These are phyloP conservation scores for Picus viridis DNA, from an alignment of 2,797 vertebrate species.

Conservation along the genomic window DNA sequence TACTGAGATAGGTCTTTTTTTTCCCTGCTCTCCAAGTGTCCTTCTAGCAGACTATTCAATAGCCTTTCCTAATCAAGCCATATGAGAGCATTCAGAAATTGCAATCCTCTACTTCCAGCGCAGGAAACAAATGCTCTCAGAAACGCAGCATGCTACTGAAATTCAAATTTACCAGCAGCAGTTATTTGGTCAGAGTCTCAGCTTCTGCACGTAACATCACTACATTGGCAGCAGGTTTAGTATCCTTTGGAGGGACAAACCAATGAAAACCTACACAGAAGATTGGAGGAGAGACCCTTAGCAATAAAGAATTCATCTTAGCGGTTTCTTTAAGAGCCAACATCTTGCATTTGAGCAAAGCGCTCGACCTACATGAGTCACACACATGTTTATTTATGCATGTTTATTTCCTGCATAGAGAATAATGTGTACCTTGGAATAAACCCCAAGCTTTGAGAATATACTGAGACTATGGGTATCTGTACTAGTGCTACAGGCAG, in stretches of 20 bases:
- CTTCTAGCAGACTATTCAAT: neutral
- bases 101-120: neutral
- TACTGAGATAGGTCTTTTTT: neutral
- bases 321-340: conserved; percentile 33
- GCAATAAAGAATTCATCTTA: neutral
- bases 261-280: neutral
- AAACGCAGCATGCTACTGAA: neutral
- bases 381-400: conserved; percentile 50
- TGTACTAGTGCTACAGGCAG: conserved; percentile 16
- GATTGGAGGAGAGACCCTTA: neutral
- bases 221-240: neutral
- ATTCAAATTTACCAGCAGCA: neutral
- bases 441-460: conserved; percentile 46
- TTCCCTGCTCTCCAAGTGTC: neutral
- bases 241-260: neutral
- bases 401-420: conserved; percentile 63
- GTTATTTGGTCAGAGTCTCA: neutral
- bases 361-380: conserved; percentile 50
- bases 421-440: conserved; percentile 64
- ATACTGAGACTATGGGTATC: neutral
- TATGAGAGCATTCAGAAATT: neutral
- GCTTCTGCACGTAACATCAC: neutral
- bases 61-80: conserved; percentile 4
- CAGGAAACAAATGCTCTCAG: neutral
- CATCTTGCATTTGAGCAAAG: conserved; percentile 23